Evolutionary conservation across 2,797 vertebrate species (phyloP).

Genomic region (Myripristis jacobus): DNA sequence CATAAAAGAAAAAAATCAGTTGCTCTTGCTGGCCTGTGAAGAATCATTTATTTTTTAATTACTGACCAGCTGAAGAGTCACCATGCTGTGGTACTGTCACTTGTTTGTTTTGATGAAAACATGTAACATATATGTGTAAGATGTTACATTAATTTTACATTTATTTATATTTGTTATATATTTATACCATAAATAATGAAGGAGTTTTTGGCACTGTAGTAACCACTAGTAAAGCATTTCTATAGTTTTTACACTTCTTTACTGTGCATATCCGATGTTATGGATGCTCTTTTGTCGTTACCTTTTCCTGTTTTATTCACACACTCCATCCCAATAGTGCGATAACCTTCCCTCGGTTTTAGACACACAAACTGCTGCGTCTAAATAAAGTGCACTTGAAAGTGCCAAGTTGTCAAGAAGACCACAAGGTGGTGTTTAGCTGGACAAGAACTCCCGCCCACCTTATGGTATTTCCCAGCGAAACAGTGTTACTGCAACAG

Average conservation of each 20-base stretch:
- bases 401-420: conserved; percentile 55
- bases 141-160: too few species aligned
- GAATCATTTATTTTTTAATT: neutral
- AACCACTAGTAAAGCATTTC: neutral
- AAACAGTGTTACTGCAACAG: conserved; percentile 52
- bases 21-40: neutral
- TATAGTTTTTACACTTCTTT: conserved; percentile 24
- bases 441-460: conserved; percentile 66
- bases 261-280: conserved; percentile 12
- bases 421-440: conserved; percentile 65
- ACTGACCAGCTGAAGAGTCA: conserved; percentile 4
- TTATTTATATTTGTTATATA: too few species aligned
- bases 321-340: conserved; percentile 36
- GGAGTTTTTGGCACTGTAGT: neutral
- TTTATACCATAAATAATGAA: too few species aligned
- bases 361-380: conserved; percentile 60
- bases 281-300: conserved; percentile 33
- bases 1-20: neutral
- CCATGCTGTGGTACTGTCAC: neutral
- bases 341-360: conserved; percentile 43
- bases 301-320: conserved; percentile 28
- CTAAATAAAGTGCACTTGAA: conserved; percentile 58
- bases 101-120: neutral
- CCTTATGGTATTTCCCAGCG: conserved; percentile 53
- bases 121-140: too few species aligned